Conservation (phyloP, 2,888 invertebrate genomes). For the Himalopsyche tibetana region DNA sequence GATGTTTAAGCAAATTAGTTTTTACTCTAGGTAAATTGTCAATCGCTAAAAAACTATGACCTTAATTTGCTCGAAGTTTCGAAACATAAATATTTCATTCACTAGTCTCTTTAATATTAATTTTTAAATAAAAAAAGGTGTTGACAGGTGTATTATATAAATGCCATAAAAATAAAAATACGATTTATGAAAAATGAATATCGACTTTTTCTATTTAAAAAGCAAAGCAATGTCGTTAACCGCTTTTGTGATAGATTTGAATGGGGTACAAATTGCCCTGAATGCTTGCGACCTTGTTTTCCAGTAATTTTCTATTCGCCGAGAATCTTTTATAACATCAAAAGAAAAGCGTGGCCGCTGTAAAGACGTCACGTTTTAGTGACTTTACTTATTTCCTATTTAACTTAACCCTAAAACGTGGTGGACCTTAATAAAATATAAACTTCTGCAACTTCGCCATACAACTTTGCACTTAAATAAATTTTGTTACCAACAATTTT, state of each 20-base stretch:
- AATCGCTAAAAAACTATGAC: too few relatives aligned
- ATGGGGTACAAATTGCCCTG: constrained; percentile 2
- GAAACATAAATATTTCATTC: too few relatives aligned
- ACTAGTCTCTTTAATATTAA: too few relatives aligned
- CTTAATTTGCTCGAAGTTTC: too few relatives aligned
- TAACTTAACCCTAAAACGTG: constrained; percentile 25
- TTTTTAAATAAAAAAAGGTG: too few relatives aligned
- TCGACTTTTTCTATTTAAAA: not conserved
- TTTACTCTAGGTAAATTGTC: too few relatives aligned
- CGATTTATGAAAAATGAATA: not conserved
- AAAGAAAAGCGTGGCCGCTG: constrained; percentile 17
- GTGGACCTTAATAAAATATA: constrained; percentile 26
- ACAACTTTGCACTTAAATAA: constrained; percentile 19
- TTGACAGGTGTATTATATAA: too few relatives aligned
- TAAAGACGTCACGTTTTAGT: constrained; percentile 11
- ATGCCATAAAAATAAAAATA: too few relatives aligned
- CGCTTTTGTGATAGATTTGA: constrained; percentile 5
- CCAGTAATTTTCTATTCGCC: constrained; percentile 20
- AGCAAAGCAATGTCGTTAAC: not conserved
- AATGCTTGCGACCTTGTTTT: constrained; percentile 3
- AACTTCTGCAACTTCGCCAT: not conserved
- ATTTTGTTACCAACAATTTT: constrained; percentile 7
- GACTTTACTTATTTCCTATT: constrained; percentile 26
- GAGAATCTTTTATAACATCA: constrained; percentile 27
- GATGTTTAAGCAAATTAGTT: too few relatives aligned